Evolutionary conservation across 1,140 invertebrate species (phyloP).

Genomic region (Pollicipes pollicipes): DNA sequence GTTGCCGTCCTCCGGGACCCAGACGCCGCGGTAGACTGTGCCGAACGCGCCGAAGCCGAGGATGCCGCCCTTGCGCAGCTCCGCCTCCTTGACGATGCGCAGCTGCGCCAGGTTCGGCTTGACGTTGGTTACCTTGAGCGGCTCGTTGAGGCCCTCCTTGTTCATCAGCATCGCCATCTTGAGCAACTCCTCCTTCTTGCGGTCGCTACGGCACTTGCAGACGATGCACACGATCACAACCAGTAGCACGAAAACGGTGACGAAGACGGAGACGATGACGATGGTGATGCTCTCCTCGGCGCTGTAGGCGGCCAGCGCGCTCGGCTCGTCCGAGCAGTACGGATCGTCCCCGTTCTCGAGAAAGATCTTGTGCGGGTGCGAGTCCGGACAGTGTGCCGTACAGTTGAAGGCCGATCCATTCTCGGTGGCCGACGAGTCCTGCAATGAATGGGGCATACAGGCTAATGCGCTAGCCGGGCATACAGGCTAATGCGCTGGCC

Average conservation of each 20-base stretch:
- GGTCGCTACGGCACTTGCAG: neutral
- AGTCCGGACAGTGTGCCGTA: conserved; percentile 57
- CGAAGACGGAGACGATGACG: neutral
- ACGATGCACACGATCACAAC: neutral
- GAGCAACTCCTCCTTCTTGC: conserved; percentile 26
- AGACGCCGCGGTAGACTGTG: conserved; percentile 92
- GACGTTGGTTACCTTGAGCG: conserved; percentile 64
- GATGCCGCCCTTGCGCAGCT: conserved; percentile 73
- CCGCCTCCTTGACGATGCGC: conserved; percentile 82
- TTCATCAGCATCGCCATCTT: conserved; percentile 76
- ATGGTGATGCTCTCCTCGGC: neutral
- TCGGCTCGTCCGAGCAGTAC: conserved; percentile 37
- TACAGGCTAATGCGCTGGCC: no score
- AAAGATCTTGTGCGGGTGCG: conserved; percentile 58
- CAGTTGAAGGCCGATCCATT: conserved; percentile 70
- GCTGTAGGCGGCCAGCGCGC: neutral
- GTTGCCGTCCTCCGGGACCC: conserved; percentile 88
- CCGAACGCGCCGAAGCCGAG: conserved; percentile 96
- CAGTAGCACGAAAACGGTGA: neutral
- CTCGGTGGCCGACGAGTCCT: no score
- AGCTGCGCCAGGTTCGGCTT: conserved; percentile 85
- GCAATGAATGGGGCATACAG: no score
- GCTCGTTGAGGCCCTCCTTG: conserved; percentile 60
- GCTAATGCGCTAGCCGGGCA: no score
- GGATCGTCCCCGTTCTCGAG: conserved; percentile 45